phyloP scores from a whole-genome alignment of 2,888 invertebrate genomes.

The Lithophane ornitopus region DNA sequence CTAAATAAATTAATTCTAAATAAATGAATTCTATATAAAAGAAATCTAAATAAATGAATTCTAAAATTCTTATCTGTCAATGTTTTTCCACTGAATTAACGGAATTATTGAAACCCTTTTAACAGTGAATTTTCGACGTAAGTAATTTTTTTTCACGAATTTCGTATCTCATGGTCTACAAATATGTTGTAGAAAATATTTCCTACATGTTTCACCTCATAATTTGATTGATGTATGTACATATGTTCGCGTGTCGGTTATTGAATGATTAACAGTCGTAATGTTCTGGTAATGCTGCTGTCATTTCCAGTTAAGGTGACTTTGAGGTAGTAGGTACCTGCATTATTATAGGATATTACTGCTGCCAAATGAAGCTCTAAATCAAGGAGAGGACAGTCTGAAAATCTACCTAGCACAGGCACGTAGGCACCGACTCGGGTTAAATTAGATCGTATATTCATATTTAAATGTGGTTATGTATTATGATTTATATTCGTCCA shows the following conservation, averaged over 20 bases:
- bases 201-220: not conserved
- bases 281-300: slow-evolving; percentile 13
- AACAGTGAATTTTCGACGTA: not conserved
- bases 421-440: not conserved
- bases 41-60: too few species aligned
- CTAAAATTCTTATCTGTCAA: not conserved
- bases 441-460: slow-evolving; percentile 16
- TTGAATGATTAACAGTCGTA: slow-evolving; percentile 24
- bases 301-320: not conserved
- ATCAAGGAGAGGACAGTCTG: not conserved
- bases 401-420: not conserved
- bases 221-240: slow-evolving; percentile 24
- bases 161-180: not conserved
- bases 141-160: not conserved
- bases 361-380: not conserved
- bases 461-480: slow-evolving; percentile 12
- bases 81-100: not conserved
- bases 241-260: not conserved
- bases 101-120: not conserved
- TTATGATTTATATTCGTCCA: not conserved
- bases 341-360: slow-evolving; percentile 2
- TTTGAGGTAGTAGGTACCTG: not conserved
- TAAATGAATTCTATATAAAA: too few species aligned
- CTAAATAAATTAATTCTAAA: too few species aligned
- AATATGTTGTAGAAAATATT: not conserved